phyloP scores from a whole-genome alignment of 2,113 vertebrate species.

The Casuarius casuarius region DNA sequence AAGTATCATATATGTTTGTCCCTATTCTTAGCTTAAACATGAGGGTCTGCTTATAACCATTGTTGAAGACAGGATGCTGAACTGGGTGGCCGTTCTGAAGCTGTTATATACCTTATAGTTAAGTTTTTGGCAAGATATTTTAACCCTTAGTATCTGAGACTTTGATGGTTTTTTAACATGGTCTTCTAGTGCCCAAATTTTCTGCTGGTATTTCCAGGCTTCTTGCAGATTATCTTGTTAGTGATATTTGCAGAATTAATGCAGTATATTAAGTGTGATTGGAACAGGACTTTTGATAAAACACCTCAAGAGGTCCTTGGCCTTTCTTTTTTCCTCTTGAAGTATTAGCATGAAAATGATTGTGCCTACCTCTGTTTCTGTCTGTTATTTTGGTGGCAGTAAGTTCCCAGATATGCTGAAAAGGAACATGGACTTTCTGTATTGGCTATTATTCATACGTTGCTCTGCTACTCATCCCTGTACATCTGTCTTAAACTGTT shows the following conservation, averaged over 20 bases:
- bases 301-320: neutral
- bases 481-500: neutral
- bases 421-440: neutral
- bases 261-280: neutral
- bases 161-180: neutral
- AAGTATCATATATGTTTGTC: neutral
- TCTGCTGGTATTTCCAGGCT: neutral
- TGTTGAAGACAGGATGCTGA: slow-evolving; percentile 28
- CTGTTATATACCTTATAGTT: neutral
- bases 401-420: neutral
- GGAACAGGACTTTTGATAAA: neutral
- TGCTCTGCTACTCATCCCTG: neutral
- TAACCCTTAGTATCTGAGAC: neutral
- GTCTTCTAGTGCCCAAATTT: neutral
- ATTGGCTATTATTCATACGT: neutral
- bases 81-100: neutral
- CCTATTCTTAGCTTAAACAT: neutral
- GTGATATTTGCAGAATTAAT: neutral
- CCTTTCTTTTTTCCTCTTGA: neutral
- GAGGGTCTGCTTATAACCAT: neutral
- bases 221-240: neutral
- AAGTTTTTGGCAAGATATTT: neutral
- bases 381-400: neutral
- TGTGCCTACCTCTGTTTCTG: neutral
- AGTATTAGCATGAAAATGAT: neutral